phyloP scores from a whole-genome alignment of 1,140 invertebrate genomes.

The Drosophila navojoa region DNA sequence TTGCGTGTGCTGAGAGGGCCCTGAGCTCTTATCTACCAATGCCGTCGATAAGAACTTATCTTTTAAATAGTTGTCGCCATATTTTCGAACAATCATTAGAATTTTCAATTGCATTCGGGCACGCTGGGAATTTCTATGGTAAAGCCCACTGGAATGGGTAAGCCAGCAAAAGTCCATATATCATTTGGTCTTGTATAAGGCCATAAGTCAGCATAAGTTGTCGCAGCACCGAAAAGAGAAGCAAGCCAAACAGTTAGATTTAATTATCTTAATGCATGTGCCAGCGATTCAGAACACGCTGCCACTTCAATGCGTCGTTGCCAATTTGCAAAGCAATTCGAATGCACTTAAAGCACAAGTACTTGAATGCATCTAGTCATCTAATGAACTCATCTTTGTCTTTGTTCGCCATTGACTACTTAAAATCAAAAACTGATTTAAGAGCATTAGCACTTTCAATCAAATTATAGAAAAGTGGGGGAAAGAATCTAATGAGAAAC shows the following conservation, averaged over 20 bases:
- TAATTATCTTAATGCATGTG: not conserved
- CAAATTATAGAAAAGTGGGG: too few relatives aligned
- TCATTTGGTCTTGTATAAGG: not conserved
- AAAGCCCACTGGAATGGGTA: not conserved
- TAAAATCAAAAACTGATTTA: too few relatives aligned
- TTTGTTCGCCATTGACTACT: too few relatives aligned
- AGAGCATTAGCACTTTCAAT: too few relatives aligned
- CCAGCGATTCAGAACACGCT: not conserved
- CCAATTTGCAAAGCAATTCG: not conserved
- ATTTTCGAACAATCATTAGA: not conserved
- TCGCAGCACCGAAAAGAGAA: too few relatives aligned
- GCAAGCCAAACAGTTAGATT: not conserved
- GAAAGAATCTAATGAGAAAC: too few relatives aligned
- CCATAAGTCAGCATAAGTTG: too few relatives aligned
- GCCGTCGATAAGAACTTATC: slow-evolving; percentile 16
- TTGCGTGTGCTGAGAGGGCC: not conserved
- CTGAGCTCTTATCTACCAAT: slow-evolving; percentile 11
- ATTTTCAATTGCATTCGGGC: not conserved
- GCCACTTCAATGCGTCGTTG: slow-evolving; percentile 6
- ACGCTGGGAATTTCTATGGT: not conserved
- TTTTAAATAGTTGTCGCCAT: not conserved
- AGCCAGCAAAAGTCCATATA: not conserved
- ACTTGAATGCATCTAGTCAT: too few relatives aligned
- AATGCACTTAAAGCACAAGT: not conserved
- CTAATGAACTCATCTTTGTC: too few relatives aligned